Conservation (phyloP, 2,113 vertebrate species). For the Rhinopomastus cyanomelas region DNA sequence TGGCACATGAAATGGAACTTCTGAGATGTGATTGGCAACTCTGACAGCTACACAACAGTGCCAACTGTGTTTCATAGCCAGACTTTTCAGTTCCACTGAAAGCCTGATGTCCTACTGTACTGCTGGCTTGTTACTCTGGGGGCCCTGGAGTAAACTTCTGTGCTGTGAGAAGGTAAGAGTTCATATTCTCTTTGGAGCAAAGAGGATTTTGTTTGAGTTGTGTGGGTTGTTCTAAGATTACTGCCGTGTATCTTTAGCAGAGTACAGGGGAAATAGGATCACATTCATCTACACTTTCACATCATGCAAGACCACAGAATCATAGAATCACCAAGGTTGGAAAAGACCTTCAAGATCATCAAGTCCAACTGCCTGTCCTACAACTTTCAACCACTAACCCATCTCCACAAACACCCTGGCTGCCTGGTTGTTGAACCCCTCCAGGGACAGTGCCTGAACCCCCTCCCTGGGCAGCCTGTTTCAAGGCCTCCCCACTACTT, state of each 20-base stretch:
- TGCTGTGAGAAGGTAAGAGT: background rate
- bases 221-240: background rate
- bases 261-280: background rate
- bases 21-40: background rate
- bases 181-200: background rate
- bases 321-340: no score
- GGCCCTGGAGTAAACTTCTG: background rate
- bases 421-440: no score
- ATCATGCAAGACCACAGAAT: background rate
- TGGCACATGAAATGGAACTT: background rate
- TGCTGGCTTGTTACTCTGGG: background rate
- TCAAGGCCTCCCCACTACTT: no score
- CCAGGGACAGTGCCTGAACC: no score
- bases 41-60: background rate
- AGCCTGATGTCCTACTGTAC: background rate
- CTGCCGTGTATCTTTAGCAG: background rate
- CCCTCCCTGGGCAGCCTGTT: no score
- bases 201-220: background rate
- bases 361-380: no score
- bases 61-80: background rate
- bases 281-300: background rate
- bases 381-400: no score
- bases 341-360: no score
- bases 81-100: background rate
- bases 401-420: no score